Percentiles rank a stretch among this genome's conserved stretches.
phyloP scores from a whole-genome alignment of 2,113 vertebrate genomes.

The Arvicanthis niloticus region DNA sequence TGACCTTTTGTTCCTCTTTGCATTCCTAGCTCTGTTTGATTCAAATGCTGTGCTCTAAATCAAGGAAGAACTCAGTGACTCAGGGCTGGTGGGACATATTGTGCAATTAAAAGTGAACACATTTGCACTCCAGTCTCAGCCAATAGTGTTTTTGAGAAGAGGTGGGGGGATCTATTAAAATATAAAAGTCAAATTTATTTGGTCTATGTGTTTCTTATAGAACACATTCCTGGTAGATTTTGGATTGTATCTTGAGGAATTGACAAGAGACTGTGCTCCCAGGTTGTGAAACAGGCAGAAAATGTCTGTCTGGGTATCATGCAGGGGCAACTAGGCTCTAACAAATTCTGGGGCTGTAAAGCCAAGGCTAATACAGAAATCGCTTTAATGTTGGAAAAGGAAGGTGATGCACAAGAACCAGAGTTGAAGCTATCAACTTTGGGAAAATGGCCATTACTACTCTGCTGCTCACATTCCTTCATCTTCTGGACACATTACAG shows the following conservation, averaged over 20 bases:
- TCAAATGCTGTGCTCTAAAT: constrained; percentile 63
- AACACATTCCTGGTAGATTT: neutral
- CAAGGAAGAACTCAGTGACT: constrained; percentile 66
- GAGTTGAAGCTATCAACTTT: neutral
- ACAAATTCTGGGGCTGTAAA: neutral
- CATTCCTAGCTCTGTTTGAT: constrained; percentile 73
- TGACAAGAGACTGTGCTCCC: constrained; percentile 38
- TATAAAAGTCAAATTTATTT: constrained; percentile 77
- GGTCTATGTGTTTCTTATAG: constrained; percentile 60
- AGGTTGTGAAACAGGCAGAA: neutral
- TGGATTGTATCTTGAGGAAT: constrained; percentile 9
- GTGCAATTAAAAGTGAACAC: constrained; percentile 78
- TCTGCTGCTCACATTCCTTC: neutral
- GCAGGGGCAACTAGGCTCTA: neutral
- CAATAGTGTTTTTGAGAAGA: constrained; percentile 72
- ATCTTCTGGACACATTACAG: neutral
- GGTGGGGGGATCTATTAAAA: constrained; percentile 64
- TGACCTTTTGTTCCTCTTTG: constrained; percentile 51
- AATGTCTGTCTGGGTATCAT: neutral
- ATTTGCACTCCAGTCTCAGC: constrained; percentile 68
- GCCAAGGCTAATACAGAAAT: neutral
- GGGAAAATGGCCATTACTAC: neutral
- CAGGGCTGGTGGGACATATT: neutral
- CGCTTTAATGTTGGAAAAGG: accelerated
- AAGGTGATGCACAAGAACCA: neutral